Base-by-base conservation (phyloP, 2,888 invertebrate genomes). In the Pegoplata infirma region DNA sequence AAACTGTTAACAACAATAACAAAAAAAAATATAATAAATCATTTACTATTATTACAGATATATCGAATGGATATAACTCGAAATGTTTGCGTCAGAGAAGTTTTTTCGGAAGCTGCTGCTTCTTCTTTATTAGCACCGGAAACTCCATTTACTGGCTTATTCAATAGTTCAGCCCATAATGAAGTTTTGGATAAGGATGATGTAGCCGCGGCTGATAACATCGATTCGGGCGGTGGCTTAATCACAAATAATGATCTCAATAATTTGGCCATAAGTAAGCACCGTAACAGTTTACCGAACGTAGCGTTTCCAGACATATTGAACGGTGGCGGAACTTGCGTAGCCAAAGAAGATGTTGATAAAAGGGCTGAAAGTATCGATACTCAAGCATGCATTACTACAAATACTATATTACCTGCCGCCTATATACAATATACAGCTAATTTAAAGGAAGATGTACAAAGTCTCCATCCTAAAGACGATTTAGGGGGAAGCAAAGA, bases 61-160 rank as follows among this genome's bases (percentile, higher is more conserved):
- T 97, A 95, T 90, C 92, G 94, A 71, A 93, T 97, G 81, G 97
- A 97, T 89, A 94, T 96, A 53, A 94, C 94, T 91, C 90, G 96
- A 59, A 95, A 96, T 87, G 93, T 96, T 81, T 93, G 93, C 46
- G 91, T 93, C 16, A 91, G 93, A 46, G 91, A 91, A 83, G 83
- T 84, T 2, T 84, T 81, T 64, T 84, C 85, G 0, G 87, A 87
- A 59, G 81, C 82, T 3, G 77, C 82, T 6, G 80, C 82, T 51
- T 71, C 74, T 16, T 61, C 66, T 73, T 77, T 74, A 64, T 19
- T 77, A 61, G 79, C 69, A 36, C 69, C 51, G 19, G 53, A 74
- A 66, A 63, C 66, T 36, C 25, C 56, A 67, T 67, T 23, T 56
- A 46, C 44, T 16, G 49, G 46, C 3, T 23, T 63, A 56, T 49